Base-by-base conservation (phyloP, 2,888 invertebrate species). In the Acrobasis suavella region DNA sequence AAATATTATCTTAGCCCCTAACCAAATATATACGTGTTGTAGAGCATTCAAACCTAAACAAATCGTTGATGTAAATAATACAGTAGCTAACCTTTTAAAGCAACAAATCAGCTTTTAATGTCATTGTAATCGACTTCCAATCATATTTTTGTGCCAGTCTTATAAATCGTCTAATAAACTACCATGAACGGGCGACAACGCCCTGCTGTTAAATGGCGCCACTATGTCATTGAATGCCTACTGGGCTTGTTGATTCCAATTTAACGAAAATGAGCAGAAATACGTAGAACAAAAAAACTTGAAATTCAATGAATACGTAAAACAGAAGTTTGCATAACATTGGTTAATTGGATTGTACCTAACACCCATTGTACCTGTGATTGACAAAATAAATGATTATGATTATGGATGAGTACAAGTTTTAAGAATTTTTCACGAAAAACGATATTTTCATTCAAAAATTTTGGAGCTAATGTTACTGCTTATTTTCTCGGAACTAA, bases 141-240 rank as follows among this genome's bases (percentile, higher is more conserved):
- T 56, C 10, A 56, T 38, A 42, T 56, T 56, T 56, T 17, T 56
- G 10, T 16, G 16, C 17, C 14, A 56, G 56, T 42, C 42, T 17
- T 46, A 56, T 56, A 56, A 56, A 42, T 56, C 39, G 39, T 56
- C 42, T 56, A 10, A 46, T 56, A 42, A 56, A 56, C 42, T 42
- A 56, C 17, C 22, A 56, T 42, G 56, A 56, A 56, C n/a, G n/a
- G 46, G n/a, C 46, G 42, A 42, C 42, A 56, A 42, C 56, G 56
- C 46, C 56, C 56, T 17, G 56, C 56, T 56, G 56, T 46, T 56
- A 46, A 56, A 56, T 42, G 56, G 56, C 56, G 56, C 56, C 14
- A 56, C 42, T 42, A 6, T 55, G 42, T 46, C 42, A 56, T 56
- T 56, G 56, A 46, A 56, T 56, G 56, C 42, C 56, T 22, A 42